Evolutionary conservation across 1,140 invertebrate genomes (phyloP).

Genomic region (Andricus grossulariae): DNA sequence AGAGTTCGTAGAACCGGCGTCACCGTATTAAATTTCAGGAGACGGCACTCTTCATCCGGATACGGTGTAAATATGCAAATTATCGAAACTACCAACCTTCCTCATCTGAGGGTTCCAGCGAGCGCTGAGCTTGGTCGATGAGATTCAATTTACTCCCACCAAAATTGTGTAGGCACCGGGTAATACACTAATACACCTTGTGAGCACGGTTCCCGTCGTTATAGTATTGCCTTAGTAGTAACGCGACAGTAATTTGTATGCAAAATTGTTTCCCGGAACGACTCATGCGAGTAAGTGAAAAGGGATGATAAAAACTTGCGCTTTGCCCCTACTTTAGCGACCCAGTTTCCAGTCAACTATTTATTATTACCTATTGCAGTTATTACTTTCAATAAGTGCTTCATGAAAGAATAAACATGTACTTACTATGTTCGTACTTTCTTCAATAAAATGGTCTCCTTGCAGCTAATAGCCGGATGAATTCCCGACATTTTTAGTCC

Average conservation of each 20-base stretch:
- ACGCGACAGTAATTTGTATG: conserved; percentile 57
- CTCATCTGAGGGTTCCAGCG: conserved; percentile 44
- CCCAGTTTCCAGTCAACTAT: not conserved
- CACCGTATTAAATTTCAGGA: conserved; percentile 53
- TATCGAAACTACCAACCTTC: conserved; percentile 52
- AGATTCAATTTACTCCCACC: conserved; percentile 68
- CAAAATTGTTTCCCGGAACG: conserved; percentile 56
- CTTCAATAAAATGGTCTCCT: too few relatives aligned
- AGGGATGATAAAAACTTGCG: not conserved
- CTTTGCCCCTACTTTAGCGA: too few relatives aligned
- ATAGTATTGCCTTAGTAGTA: conserved; percentile 62
- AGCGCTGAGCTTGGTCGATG: conserved; percentile 57
- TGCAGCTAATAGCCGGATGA: too few relatives aligned
- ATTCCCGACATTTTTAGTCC: too few relatives aligned
- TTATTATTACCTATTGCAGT: not conserved
- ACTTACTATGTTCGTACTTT: too few relatives aligned
- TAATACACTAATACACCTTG: conserved; percentile 59
- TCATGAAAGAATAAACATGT: too few relatives aligned
- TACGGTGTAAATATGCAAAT: conserved; percentile 68
- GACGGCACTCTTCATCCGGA: conserved; percentile 58
- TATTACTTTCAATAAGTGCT: too few relatives aligned
- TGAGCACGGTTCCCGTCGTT: conserved; percentile 55
- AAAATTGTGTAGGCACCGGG: conserved; percentile 65
- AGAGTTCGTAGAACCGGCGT: conserved; percentile 16
- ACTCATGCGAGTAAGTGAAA: conserved; percentile 43